Base-by-base conservation (phyloP, 1,140 invertebrate species). In the Drosophila virilis region DNA sequence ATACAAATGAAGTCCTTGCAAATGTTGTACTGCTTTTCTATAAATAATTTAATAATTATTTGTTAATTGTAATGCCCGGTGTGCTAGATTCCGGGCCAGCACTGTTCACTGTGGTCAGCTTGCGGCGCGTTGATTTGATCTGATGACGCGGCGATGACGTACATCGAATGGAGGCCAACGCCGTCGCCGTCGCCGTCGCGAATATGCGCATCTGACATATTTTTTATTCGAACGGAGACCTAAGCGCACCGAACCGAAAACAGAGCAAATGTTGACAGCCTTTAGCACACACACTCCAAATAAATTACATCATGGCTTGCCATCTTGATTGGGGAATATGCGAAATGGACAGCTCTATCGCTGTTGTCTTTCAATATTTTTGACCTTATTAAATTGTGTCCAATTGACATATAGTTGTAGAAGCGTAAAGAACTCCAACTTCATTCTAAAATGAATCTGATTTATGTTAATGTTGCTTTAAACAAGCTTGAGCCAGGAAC, bases 171-270 rank as follows among this genome's bases (percentile, higher is more conserved):
- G 74, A 61, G 70, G 74, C 77, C 77, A 74, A 58, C 45, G 51
- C 48, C 60, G 54, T 54, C 80, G 80, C 79, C 80, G 17, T 2
- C 17, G 22, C 22, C 22, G 22, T 2, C 22, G 22, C 73, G 68
- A 84, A 77, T 84, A 77, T 74, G 59, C 80, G 55, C 57, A 48
- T 77, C 65, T 52, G 54, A 65, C 77, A 66, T 60, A 68, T 64
- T 67, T 67, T 62, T 38, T 46, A 69, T 48, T 46, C 38, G 40
- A 54, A 51, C 57, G 54, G 32, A 48, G 58, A 69, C 35, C 38
- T 40, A 13, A 55, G 55, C 37, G 51, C 15, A 33, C 17, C 12
- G 22, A 51, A 42, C 17, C 13, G 5, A 6, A 57, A 60, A 9
- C 22, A 57, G 61, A 28, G 22, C 22, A 28, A 28, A 77, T 58